phyloP scores from a whole-genome alignment of 2,888 invertebrate species.

The Plebejus anna region DNA sequence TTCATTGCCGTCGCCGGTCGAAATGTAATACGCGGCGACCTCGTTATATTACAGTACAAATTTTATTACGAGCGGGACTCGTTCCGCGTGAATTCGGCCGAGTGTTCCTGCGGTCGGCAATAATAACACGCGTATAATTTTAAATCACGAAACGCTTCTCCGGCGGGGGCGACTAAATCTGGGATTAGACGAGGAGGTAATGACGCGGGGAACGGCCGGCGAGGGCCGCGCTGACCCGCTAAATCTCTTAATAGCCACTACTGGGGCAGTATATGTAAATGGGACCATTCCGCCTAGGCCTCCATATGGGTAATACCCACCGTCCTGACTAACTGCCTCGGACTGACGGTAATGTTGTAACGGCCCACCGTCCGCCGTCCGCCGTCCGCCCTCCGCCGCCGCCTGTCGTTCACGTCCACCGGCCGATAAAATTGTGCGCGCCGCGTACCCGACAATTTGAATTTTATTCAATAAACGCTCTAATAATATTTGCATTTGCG shows the following conservation, averaged over 20 bases:
- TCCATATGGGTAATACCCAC: neutral
- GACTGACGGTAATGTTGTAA: neutral
- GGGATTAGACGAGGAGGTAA: constrained; percentile 2
- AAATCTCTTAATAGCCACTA: neutral
- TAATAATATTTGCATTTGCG: constrained; percentile 26
- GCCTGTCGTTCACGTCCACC: constrained; percentile 22
- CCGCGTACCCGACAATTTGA: constrained; percentile 24
- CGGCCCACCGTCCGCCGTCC: neutral
- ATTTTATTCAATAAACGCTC: constrained; percentile 31
- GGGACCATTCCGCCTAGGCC: neutral
- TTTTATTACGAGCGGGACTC: constrained; percentile 1
- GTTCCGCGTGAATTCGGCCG: neutral
- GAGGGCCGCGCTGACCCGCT: constrained; percentile 7
- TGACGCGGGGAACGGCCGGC: neutral
- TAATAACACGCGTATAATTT: neutral
- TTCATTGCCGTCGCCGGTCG: neutral
- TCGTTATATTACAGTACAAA: neutral
- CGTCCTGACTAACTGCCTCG: neutral
- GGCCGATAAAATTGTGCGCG: constrained; percentile 26
- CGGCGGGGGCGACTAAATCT: neutral
- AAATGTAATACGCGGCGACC: neutral
- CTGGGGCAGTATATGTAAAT: neutral
- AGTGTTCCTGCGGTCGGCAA: neutral
- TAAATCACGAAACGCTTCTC: neutral
- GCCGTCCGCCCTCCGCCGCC: neutral